Evolutionary conservation across 1,140 invertebrate genomes (phyloP), one percentile per base, ranked within the genome.

Genomic region (Penaeus indicus): DNA sequence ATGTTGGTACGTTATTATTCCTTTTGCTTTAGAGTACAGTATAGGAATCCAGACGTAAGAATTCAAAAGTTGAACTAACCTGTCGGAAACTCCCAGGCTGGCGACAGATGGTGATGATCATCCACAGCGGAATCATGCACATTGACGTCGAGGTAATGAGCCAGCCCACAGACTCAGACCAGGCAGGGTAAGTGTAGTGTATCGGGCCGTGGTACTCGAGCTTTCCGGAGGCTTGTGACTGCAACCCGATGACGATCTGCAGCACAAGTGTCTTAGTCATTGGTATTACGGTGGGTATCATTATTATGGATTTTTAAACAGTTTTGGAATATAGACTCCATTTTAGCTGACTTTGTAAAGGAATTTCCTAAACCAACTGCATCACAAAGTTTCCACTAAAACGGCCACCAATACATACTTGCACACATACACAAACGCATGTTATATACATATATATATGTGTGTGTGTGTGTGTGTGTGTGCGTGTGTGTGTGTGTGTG

Each of bases 91-190:
- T 94, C 54, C 95, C 95, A 0, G 94, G 93, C 0, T 94, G 94
- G 84, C 93, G 93, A 21, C 92, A 90, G 0, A 96, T 90, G 90
- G 95, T 94, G 83, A 95, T 94, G 22, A 95, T 92, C 4, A 95
- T 95, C 27, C 95, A 93, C 7, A 95, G 91, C 1, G 95, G 95
- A 91, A 96, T 95, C 94, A 96, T 95, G 60, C 95, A 93, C 22
- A 96, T 95, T 18, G 96, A 96, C 61, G 95, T 95, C 69, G 95
- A 93, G 19, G 96, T 95, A 32, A 97, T 93, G 8, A 94, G 92
- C 95, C 96, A 96, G 69, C 96, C 96, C 10, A 96, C 92, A 83
- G 94, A 94, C 91, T 95, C 95, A 1, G 96, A 96, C 96, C 96
- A 96, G 85, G 91, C 92, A 0, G 96, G 96, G 92, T 96, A 97